A percentile compares a stretch with the other conserved stretches of the same genome.
These are phyloP conservation scores for Dipodomys ordii DNA, from an alignment of 2,113 vertebrate species.

Conservation along the genomic window DNA sequence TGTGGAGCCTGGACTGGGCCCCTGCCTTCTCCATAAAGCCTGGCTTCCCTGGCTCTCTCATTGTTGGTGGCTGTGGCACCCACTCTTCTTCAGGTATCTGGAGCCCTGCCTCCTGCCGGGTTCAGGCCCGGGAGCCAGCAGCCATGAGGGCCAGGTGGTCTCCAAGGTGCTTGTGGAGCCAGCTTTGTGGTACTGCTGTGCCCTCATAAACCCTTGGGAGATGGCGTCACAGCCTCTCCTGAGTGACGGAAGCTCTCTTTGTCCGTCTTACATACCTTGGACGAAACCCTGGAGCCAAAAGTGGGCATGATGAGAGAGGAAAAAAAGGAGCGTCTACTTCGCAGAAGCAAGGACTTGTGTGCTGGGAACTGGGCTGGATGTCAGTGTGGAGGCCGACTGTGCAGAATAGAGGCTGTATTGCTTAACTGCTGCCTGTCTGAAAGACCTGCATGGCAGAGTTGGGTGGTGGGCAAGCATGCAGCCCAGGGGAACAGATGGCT, in stretches of 20 bases:
- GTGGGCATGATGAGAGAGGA: not conserved
- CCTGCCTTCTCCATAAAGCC: not conserved
- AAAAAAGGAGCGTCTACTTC: not conserved
- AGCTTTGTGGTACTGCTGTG: not conserved
- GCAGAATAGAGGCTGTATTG: not conserved
- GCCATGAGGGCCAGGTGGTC: not conserved
- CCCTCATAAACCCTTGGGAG: not conserved
- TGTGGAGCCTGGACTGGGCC: not conserved
- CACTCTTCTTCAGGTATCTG: not conserved
- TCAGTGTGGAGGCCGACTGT: not conserved
- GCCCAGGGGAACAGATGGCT: not conserved
- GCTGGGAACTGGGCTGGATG: not conserved
- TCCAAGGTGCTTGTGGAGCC: not conserved
- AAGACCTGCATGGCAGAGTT: not conserved
- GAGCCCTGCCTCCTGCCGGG: not conserved
- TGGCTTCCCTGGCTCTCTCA: not conserved
- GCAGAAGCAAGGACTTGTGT: not conserved
- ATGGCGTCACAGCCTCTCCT: not conserved
- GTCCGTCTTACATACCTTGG: not conserved
- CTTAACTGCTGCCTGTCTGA: conserved; percentile 25
- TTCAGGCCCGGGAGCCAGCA: not conserved
- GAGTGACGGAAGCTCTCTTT: conserved; percentile 7
- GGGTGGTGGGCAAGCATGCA: not conserved
- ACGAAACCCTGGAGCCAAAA: conserved; percentile 40
- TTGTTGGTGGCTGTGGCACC: not conserved